Evolutionary conservation across 2,888 invertebrate species (phyloP), one percentile per base, ranked within the genome.

Genomic region (Sialis fuliginosa): DNA sequence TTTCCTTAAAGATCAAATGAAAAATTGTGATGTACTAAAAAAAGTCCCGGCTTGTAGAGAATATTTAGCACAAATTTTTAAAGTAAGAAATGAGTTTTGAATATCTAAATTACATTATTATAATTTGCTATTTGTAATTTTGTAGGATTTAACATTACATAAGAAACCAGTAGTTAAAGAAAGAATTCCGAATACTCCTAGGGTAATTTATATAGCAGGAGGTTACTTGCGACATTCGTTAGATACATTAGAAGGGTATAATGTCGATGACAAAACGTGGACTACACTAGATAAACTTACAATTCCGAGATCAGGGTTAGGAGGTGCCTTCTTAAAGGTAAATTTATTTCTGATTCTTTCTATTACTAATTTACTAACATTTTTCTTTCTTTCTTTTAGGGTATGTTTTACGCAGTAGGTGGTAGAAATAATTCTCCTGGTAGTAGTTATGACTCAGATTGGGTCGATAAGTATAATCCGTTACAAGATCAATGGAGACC

Each of bases 361-460:
- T 10, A 10, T 42, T 13, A 22, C 6, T 22, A 8, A 1, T 41
- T 10, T 6, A 13, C 39, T 12, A 9, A 39, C 6, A 8, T 39
- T 6, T 12, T 39, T 39, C 6, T 10, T 39, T 39, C 39, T 39
- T 22, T 22, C 4, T 56, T 58, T 5, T 61, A 78, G 72, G 88
- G 91, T 32, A 73, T 84, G 58, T 86, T 93, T 64, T 93, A 91
- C 67, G 89, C 88, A 6, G 87, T 93, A 9, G 93, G 93, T 9
- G 93, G 93, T 0, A 71, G 93, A 54, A 91, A 92, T 63, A 92
- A 91, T 60, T 82, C 87, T 31, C 87, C 88, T 31, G 89, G 86
- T 9, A 85, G 84, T 48, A 88, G 84, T 48, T 85, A 84, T 61
- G 86, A 86, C 65, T 85, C 85, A 42, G 85, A 86, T 62, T 87